Conservation (phyloP, 1,140 invertebrate genomes). For the Drosophila pallidifrons region DNA sequence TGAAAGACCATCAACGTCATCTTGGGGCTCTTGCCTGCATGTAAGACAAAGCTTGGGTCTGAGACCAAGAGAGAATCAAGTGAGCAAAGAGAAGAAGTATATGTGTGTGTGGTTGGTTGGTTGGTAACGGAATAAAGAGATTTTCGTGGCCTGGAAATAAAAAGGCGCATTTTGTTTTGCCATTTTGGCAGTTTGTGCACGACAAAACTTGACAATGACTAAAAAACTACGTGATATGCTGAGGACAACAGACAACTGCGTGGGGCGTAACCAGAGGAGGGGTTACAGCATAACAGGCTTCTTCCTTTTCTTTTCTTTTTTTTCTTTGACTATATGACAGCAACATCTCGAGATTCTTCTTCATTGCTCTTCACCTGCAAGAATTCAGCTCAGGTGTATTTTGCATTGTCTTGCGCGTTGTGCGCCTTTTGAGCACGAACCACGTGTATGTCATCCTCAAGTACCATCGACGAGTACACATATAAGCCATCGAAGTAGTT, state of each 20-base stretch:
- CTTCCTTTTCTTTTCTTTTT: not conserved
- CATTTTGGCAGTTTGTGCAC: slow-evolving; percentile 45
- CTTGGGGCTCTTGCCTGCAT: slow-evolving; percentile 31
- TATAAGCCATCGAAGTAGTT: slow-evolving; percentile 63
- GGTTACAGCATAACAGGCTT: slow-evolving; percentile 16
- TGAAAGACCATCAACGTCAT: slow-evolving; percentile 55
- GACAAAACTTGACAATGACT: slow-evolving; percentile 64
- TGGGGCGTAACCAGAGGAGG: not conserved
- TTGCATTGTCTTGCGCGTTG: slow-evolving; percentile 54
- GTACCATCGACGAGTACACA: slow-evolving; percentile 34
- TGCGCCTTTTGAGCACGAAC: slow-evolving; percentile 62
- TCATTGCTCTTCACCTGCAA: slow-evolving; percentile 9
- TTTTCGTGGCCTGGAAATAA: slow-evolving; percentile 28
- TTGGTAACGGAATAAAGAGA: slow-evolving; percentile 16
- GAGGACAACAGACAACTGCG: not conserved
- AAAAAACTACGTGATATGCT: slow-evolving; percentile 37
- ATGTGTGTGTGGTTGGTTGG: not conserved
- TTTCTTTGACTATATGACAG: slow-evolving; percentile 27
- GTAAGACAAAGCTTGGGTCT: slow-evolving; percentile 9
- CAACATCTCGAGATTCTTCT: slow-evolving; percentile 3
- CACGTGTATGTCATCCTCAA: slow-evolving; percentile 66
- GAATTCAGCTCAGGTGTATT: slow-evolving; percentile 52
- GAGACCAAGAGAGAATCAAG: not conserved
- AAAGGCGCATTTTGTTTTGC: slow-evolving; percentile 35
- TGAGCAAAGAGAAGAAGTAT: not conserved